Evolutionary conservation across 2,888 invertebrate genomes (phyloP).

Genomic region (Drosophila dives): DNA sequence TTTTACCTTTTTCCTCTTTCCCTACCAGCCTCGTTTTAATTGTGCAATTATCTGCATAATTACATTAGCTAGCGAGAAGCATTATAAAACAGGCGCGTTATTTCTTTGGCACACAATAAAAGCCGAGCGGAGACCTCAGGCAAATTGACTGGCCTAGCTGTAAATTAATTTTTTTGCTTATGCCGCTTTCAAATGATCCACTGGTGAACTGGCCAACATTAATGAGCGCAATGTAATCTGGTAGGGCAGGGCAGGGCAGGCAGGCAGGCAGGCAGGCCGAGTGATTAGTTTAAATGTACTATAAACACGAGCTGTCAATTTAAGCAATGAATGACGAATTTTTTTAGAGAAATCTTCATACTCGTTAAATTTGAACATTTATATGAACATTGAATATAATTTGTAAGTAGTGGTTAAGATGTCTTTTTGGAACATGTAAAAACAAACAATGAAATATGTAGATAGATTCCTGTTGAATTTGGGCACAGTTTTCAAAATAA

Average conservation of each 20-base stretch:
- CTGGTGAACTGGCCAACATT: slow-evolving; percentile 2
- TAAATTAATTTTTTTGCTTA: slow-evolving; percentile 38
- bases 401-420: neutral
- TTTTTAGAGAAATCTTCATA: neutral
- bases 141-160: slow-evolving; percentile 7
- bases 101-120: slow-evolving; percentile 46
- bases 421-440: neutral
- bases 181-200: slow-evolving; percentile 12
- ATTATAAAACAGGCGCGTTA: slow-evolving; percentile 11
- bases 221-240: neutral
- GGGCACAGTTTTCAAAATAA: neutral
- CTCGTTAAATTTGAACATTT: neutral
- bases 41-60: slow-evolving; percentile 72
- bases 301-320: neutral
- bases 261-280: no score
- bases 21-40: slow-evolving; percentile 43
- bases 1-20: neutral
- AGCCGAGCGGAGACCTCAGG: neutral
- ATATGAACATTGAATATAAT: neutral
- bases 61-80: slow-evolving; percentile 30
- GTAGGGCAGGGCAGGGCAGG: neutral
- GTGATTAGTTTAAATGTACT: neutral
- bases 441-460: slow-evolving; percentile 8
- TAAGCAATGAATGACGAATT: neutral
- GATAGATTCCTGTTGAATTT: slow-evolving; percentile 6